Conservation (phyloP, 64 coral and sea anemone genomes). For the Catalaphyllia jardinei region DNA sequence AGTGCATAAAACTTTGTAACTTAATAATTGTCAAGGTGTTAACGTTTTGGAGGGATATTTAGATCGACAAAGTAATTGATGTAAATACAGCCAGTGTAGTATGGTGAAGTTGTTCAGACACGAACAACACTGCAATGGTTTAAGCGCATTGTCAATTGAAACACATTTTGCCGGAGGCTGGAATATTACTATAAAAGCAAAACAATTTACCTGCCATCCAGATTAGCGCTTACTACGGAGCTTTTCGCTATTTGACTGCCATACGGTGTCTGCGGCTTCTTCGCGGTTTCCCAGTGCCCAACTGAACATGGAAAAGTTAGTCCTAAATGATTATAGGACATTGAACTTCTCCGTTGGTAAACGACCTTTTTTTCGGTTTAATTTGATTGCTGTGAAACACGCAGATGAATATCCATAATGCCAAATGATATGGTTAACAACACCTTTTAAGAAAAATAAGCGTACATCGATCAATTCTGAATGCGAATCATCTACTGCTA, state of each 20-base stretch:
- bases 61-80: too few relatives aligned
- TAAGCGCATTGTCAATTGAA: neutral
- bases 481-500: neutral
- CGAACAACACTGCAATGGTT: too few relatives aligned
- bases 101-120: too few relatives aligned
- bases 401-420: neutral
- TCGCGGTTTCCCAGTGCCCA: neutral
- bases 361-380: neutral
- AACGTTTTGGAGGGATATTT: too few relatives aligned
- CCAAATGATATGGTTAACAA: neutral
- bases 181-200: neutral
- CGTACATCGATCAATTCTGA: neutral
- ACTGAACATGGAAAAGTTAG: too few relatives aligned
- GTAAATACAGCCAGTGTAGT: too few relatives aligned
- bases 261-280: neutral
- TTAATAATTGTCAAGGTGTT: too few relatives aligned
- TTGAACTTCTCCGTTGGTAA: neutral
- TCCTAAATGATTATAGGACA: neutral
- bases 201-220: neutral
- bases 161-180: neutral
- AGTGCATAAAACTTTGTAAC: too few relatives aligned
- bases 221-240: neutral
- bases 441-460: neutral
- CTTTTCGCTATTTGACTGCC: neutral
- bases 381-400: neutral